Evolutionary conservation across 2,797 vertebrate species (phyloP), one percentile per base, ranked within the genome.

Genomic region (Knipowitschia caucasica): DNA sequence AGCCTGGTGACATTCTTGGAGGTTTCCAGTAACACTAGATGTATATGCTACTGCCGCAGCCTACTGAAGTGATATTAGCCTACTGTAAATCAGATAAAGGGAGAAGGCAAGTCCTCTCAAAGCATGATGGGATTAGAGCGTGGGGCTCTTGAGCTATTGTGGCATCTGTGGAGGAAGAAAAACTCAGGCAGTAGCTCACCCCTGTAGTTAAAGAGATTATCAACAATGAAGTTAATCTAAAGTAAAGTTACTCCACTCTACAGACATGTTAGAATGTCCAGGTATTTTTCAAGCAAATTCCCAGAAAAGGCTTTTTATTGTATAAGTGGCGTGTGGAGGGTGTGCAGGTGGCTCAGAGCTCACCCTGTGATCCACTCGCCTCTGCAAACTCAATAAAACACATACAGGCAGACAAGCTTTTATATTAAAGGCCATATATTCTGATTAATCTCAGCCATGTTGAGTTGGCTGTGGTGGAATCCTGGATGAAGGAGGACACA

Each of bases 371-470:
- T 92, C 90, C 81, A 59, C 83, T 75, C 67, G 74, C 81, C 79
- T 92, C 88, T 73, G 65, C 88, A 94, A 93, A 94, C 93, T 84
- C 84, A 94, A 94, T 95, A 91, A 94, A 89, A 90, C 76, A 82
- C 72, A 74, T 77, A 64, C 80, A 70, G 68, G 73, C 76, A 77
- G 83, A 87, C 67, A 69, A 82, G 81, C 85, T 89, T 87, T 93
- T 90, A 89, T 85, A 92, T 89, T 85, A 91, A 85, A 89, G 90
- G 89, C 91, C 93, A 93, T 89, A 93, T 93, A 89, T 87, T 92
- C 82, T 91, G 92, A 95, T 96, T 90, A 92, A 86, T 93, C 92
- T 86, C 84, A 36, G 67, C 71, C 70, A 78, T 75, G 81, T 73
- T 67, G 77, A 69, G 77, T 62, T 77, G 69, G 75, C 62, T 25